Conservation (phyloP, 2,797 vertebrate genomes). For the Hypotaenidia philippensis region DNA sequence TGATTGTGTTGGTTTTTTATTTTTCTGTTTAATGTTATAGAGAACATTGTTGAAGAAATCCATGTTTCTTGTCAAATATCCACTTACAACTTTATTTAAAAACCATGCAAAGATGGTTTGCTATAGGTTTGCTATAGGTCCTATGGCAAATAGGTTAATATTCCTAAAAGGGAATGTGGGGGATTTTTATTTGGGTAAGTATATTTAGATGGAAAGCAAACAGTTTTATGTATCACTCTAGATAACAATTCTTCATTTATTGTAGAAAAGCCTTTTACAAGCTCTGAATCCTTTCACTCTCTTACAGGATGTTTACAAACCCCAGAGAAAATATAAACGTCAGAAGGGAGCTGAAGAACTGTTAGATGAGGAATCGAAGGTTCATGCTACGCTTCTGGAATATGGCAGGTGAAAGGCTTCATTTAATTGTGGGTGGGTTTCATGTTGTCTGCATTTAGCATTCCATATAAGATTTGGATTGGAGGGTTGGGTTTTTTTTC, state of each 20-base stretch:
- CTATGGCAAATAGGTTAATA: background rate
- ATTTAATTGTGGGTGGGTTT: background rate
- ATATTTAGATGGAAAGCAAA: background rate
- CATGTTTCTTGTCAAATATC: background rate
- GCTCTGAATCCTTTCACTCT: background rate
- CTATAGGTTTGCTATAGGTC: background rate
- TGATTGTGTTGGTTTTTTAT: background rate
- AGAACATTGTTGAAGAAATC: background rate
- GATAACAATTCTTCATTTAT: background rate
- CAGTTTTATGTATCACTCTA: background rate
- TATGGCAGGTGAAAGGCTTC: constrained; percentile 89
- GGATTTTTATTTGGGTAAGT: background rate
- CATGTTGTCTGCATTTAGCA: background rate
- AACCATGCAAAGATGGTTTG: background rate
- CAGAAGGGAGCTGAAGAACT: constrained; percentile 88
- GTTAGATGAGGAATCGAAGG: constrained; percentile 92
- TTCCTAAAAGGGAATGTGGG: background rate
- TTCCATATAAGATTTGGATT: background rate
- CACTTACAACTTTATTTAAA: background rate
- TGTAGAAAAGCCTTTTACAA: background rate
- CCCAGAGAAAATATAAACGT: constrained; percentile 92
- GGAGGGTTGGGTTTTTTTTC: background rate
- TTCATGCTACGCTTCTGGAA: constrained; percentile 94
- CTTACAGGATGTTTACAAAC: constrained; percentile 92
- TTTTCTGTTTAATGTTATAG: background rate